A percentile compares a stretch with the other conserved stretches of the same genome.
phyloP scores from a whole-genome alignment of 1,140 invertebrate genomes.

The Pararge aegeria region DNA sequence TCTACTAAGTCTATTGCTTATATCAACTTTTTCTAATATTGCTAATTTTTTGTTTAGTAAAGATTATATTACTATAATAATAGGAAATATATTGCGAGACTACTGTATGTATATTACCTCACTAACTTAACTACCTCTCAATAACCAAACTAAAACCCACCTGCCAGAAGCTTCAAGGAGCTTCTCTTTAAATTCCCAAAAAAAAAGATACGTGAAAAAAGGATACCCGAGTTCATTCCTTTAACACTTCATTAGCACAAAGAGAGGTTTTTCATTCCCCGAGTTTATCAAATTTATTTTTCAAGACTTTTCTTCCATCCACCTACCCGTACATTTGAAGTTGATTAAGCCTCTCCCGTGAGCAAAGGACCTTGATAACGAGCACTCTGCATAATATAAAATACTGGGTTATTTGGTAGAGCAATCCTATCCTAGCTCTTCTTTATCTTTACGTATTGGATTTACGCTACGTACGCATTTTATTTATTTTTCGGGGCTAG shows the following conservation, averaged over 20 bases:
- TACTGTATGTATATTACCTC: too few species aligned
- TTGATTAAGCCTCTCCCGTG: background rate
- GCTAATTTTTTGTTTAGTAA: too few species aligned
- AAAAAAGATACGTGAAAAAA: background rate
- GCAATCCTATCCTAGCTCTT: background rate
- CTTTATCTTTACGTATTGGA: background rate
- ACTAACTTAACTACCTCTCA: too few species aligned
- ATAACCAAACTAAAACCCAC: too few species aligned
- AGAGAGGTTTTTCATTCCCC: background rate
- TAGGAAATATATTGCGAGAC: too few species aligned
- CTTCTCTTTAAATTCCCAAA: too few species aligned
- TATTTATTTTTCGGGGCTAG: too few species aligned
- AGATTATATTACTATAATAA: too few species aligned
- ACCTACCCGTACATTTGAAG: background rate
- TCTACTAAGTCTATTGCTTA: too few species aligned
- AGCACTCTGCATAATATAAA: background rate
- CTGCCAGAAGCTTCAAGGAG: too few species aligned
- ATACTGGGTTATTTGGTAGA: background rate
- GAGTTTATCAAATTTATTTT: slow-evolving; percentile 1
- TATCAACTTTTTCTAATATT: too few species aligned
- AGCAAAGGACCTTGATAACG: slow-evolving; percentile 1
- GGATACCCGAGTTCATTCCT: background rate
- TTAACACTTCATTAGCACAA: background rate
- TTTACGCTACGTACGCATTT: background rate
- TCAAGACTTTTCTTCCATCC: background rate